These are phyloP conservation scores for Drosophila busckii DNA, from an alignment of 1,140 invertebrate species.

Conservation along the genomic window DNA sequence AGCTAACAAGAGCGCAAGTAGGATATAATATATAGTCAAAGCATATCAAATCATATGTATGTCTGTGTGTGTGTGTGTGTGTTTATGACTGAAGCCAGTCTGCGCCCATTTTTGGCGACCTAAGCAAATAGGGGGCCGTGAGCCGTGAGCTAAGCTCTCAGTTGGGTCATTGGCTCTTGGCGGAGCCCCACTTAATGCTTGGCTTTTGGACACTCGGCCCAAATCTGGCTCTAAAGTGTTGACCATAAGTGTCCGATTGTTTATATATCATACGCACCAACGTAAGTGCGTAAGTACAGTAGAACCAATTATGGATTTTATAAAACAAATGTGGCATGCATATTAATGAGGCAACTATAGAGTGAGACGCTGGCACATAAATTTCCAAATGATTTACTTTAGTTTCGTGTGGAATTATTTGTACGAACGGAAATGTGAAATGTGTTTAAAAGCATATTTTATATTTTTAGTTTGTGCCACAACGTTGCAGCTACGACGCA, in stretches of 20 bases:
- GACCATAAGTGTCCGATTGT: slow-evolving; percentile 76
- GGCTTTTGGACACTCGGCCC: slow-evolving; percentile 43
- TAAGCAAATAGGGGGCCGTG: slow-evolving; percentile 63
- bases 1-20: slow-evolving; percentile 4
- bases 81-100: slow-evolving; percentile 73
- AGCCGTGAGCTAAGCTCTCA: slow-evolving; percentile 36
- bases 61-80: too few species aligned
- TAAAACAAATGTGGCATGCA: slow-evolving; percentile 76
- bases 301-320: slow-evolving; percentile 79
- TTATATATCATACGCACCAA: slow-evolving; percentile 66
- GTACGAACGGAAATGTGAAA: slow-evolving; percentile 55
- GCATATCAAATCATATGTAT: slow-evolving; percentile 77
- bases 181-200: slow-evolving; percentile 30
- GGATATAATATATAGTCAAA: slow-evolving; percentile 55
- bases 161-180: slow-evolving; percentile 68
- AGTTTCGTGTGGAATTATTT: slow-evolving; percentile 78
- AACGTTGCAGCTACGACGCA: neutral
- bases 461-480: slow-evolving; percentile 48
- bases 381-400: slow-evolving; percentile 78
- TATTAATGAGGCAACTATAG: slow-evolving; percentile 54
- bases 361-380: slow-evolving; percentile 54
- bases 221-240: slow-evolving; percentile 78
- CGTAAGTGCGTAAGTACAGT: slow-evolving; percentile 74
- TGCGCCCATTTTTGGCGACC: slow-evolving; percentile 75
- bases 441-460: slow-evolving; percentile 77